phyloP scores from a whole-genome alignment of 2,888 invertebrate species.

The Parthenolecanium corni region DNA sequence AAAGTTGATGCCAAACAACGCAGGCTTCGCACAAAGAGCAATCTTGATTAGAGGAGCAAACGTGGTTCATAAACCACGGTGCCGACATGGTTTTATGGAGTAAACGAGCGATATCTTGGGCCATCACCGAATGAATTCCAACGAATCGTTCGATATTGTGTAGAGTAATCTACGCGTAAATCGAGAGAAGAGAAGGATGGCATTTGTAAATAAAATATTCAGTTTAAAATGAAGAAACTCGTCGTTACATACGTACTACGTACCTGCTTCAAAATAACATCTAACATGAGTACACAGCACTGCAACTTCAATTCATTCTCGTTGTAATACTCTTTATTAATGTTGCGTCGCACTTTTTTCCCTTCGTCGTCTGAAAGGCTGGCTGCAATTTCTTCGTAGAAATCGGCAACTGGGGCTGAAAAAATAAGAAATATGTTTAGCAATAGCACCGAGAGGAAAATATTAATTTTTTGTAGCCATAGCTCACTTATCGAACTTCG shows the following conservation, averaged over 20 bases:
- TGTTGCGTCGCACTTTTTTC: conserved; percentile 36
- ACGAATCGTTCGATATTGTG: conserved; percentile 72
- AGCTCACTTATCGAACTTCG: conserved; percentile 15
- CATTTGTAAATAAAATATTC: not conserved
- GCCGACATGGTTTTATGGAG: conserved; percentile 64
- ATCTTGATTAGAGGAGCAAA: conserved; percentile 49
- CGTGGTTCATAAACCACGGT: conserved; percentile 54
- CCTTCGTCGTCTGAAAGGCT: conserved; percentile 57
- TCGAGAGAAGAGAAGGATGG: not conserved
- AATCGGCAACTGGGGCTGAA: conserved; percentile 45
- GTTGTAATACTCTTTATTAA: conserved; percentile 20
- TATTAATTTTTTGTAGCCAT: not conserved
- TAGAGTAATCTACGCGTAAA: conserved; percentile 61
- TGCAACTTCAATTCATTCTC: conserved; percentile 70
- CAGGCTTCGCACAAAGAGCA: conserved; percentile 88
- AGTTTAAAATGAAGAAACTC: too few species aligned
- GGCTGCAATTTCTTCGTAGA: conserved; percentile 48
- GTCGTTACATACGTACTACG: too few species aligned
- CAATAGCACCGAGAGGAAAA: not conserved
- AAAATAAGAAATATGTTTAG: not conserved
- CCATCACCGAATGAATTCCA: conserved; percentile 61
- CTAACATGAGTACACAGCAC: conserved; percentile 92
- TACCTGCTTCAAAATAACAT: conserved; percentile 86
- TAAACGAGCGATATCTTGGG: conserved; percentile 60
- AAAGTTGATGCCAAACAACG: conserved; percentile 88